A percentile compares a stretch with the other conserved stretches of the same genome.
phyloP scores from a whole-genome alignment of 2,113 vertebrate genomes.

The Pelobates fuscus region DNA sequence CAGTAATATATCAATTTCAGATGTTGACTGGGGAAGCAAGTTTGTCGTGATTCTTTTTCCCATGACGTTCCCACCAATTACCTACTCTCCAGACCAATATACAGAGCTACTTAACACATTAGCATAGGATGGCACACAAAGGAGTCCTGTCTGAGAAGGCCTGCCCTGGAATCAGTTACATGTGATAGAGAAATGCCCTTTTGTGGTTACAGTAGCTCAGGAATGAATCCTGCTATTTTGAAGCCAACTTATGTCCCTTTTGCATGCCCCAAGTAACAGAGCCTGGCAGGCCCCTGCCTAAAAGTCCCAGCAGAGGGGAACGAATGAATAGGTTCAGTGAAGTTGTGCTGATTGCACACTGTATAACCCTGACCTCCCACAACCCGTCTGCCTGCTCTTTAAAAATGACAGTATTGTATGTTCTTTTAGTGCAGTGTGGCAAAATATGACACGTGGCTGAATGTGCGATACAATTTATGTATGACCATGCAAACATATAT shows the following conservation, averaged over 20 bases:
- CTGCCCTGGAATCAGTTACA: slow-evolving; percentile 71
- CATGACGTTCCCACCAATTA: not conserved
- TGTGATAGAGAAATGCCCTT: slow-evolving; percentile 74
- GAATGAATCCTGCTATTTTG: slow-evolving; percentile 73
- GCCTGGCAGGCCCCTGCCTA: slow-evolving; percentile 67
- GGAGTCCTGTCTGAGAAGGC: slow-evolving; percentile 71
- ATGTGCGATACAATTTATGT: too few relatives aligned
- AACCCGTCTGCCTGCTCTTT: slow-evolving; percentile 29
- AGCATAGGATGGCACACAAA: slow-evolving; percentile 65
- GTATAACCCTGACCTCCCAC: slow-evolving; percentile 57
- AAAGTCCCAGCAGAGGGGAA: slow-evolving; percentile 62
- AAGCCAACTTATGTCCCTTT: slow-evolving; percentile 64
- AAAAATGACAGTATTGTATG: too few relatives aligned
- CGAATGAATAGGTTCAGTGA: slow-evolving; percentile 73
- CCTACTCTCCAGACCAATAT: not conserved
- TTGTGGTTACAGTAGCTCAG: slow-evolving; percentile 74
- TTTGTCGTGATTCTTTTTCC: slow-evolving; percentile 1
- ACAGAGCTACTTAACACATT: slow-evolving; percentile 1
- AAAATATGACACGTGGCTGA: too few relatives aligned
- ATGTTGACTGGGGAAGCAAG: not conserved
- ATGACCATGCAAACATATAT: too few relatives aligned
- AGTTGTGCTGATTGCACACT: slow-evolving; percentile 64
- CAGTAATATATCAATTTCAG: too few relatives aligned
- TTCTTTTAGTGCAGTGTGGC: too few relatives aligned
- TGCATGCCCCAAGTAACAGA: slow-evolving; percentile 66